Evolutionary conservation across 1,140 invertebrate species (phyloP).

Genomic region (Lepidurus couesii): DNA sequence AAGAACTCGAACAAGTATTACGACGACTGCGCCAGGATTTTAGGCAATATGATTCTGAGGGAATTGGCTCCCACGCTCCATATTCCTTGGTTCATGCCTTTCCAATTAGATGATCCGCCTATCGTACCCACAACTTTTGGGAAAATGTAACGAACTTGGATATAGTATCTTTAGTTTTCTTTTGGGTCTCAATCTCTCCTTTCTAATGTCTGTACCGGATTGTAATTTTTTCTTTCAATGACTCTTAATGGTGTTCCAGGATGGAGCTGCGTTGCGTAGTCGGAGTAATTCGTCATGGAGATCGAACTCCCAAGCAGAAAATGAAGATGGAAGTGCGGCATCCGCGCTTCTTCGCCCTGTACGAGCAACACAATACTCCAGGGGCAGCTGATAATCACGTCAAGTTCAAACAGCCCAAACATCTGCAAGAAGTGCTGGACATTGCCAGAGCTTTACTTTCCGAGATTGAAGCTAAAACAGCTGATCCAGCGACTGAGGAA

Average conservation of each 20-base stretch:
- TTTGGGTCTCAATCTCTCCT: background rate
- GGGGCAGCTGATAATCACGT: slow-evolving; percentile 78
- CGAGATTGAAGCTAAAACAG: slow-evolving; percentile 76
- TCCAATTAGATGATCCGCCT: slow-evolving; percentile 95
- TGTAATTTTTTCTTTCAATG: background rate
- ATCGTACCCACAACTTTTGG: slow-evolving; percentile 98
- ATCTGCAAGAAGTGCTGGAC: slow-evolving; percentile 94
- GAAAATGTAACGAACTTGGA: slow-evolving; percentile 66
- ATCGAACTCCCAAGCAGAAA: slow-evolving; percentile 98
- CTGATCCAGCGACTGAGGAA: slow-evolving; percentile 90
- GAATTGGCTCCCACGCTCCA: slow-evolving; percentile 89
- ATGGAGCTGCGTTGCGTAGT: slow-evolving; percentile 98
- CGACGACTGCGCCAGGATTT: slow-evolving; percentile 97
- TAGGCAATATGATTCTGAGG: slow-evolving; percentile 88
- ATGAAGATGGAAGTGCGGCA: slow-evolving; percentile 99
- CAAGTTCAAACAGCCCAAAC: slow-evolving; percentile 95
- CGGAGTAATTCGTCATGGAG: slow-evolving; percentile 96
- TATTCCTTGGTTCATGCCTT: slow-evolving; percentile 94
- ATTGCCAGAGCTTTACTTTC: slow-evolving; percentile 80
- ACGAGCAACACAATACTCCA: slow-evolving; percentile 94
- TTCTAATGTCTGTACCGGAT: background rate
- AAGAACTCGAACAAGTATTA: slow-evolving; percentile 99
- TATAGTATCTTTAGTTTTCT: no score
- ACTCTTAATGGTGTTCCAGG: slow-evolving; percentile 44
- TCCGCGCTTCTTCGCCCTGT: slow-evolving; percentile 97